Percentiles rank a stretch among this genome's conserved stretches.
Evolutionary conservation across 2,113 vertebrate genomes (phyloP).

Genomic region (Prunella himalayana): DNA sequence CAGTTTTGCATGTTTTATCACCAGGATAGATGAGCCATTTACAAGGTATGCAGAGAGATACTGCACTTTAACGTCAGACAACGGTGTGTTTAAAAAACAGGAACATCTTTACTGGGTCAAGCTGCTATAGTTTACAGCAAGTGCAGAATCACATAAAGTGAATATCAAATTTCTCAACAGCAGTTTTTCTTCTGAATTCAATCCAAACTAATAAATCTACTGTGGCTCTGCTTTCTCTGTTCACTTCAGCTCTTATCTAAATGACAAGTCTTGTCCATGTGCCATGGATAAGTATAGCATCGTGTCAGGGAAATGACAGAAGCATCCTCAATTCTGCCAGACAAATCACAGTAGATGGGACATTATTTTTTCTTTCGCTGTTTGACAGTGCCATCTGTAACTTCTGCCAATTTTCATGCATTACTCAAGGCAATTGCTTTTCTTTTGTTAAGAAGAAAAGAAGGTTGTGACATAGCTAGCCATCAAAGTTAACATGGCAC

Average conservation of each 20-base stretch:
- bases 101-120: not conserved
- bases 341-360: constrained; percentile 16
- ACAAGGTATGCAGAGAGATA: not conserved
- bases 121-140: not conserved
- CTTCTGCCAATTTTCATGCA: not conserved
- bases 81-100: not conserved
- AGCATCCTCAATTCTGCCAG: constrained; percentile 7
- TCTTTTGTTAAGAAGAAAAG: not conserved
- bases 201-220: not conserved
- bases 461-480: not conserved
- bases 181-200: not conserved
- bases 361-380: not conserved
- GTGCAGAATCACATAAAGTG: not conserved
- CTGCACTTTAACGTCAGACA: not conserved
- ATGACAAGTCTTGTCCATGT: not conserved
- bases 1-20: not conserved
- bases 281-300: not conserved
- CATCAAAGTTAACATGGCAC: not conserved
- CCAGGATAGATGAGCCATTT: not conserved
- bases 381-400: constrained; percentile 22
- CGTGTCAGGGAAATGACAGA: not conserved
- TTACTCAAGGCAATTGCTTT: not conserved
- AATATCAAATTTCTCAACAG: not conserved
- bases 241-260: not conserved
- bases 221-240: not conserved